Conservation (phyloP, 1,140 invertebrate species). For the Neodiprion virginianus region DNA sequence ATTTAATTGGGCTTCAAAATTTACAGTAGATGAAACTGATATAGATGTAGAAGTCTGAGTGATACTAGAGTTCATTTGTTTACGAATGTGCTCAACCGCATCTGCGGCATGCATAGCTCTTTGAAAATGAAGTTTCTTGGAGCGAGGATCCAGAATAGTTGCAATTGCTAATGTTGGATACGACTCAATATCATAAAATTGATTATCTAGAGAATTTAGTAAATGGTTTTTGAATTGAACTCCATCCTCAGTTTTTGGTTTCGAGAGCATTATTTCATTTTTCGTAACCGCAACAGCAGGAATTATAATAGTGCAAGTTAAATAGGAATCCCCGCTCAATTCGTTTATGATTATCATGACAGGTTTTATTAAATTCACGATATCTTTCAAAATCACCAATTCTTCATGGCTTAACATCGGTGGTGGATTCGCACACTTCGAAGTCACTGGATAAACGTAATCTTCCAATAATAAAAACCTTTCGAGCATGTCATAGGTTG, state of each 20-base stretch:
- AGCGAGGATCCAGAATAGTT: slow-evolving; percentile 38
- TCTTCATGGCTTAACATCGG: slow-evolving; percentile 45
- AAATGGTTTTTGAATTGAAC: slow-evolving; percentile 20
- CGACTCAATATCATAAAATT: slow-evolving; percentile 40
- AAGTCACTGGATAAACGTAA: slow-evolving; percentile 42
- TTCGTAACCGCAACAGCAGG: slow-evolving; percentile 49
- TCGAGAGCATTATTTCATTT: slow-evolving; percentile 38
- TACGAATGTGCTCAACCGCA: slow-evolving; percentile 34
- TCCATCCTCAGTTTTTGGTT: slow-evolving; percentile 32
- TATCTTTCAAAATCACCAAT: slow-evolving; percentile 36
- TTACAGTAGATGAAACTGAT: no score
- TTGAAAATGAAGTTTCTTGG: slow-evolving; percentile 38
- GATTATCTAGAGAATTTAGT: slow-evolving; percentile 33
- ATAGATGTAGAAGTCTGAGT: no score
- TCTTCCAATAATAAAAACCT: slow-evolving; percentile 46
- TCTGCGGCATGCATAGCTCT: slow-evolving; percentile 31
- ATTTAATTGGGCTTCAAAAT: neutral
- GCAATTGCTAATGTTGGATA: slow-evolving; percentile 21
- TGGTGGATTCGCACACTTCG: slow-evolving; percentile 43
- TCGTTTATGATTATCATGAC: slow-evolving; percentile 52
- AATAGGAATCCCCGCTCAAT: slow-evolving; percentile 53
- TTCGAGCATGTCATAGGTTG: slow-evolving; percentile 49
- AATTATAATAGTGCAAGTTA: slow-evolving; percentile 50
- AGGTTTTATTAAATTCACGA: slow-evolving; percentile 44
- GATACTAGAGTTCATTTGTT: slow-evolving; percentile 21